Evolutionary conservation across 2,797 vertebrate genomes (phyloP).

Genomic region (Myripristis jacobus): DNA sequence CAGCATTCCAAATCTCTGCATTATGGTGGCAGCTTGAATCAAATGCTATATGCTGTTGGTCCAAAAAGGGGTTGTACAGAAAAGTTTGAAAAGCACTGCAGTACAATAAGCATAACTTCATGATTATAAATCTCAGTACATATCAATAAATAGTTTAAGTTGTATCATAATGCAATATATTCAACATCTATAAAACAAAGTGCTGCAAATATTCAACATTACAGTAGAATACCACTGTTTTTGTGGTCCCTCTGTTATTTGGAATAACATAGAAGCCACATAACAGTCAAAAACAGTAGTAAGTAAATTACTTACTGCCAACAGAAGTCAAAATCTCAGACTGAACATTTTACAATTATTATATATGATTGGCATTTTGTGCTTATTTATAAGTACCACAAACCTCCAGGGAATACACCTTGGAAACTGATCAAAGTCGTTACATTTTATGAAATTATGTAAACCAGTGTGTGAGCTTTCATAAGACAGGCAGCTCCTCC

Average conservation of each 20-base stretch:
- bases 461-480: background rate
- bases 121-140: slow-evolving; percentile 19
- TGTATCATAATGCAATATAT: slow-evolving; percentile 6
- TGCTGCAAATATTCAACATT: slow-evolving; percentile 44
- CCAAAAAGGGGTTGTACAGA: slow-evolving; percentile 13
- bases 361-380: slow-evolving; percentile 5
- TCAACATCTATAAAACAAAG: slow-evolving; percentile 43
- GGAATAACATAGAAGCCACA: slow-evolving; percentile 20
- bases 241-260: slow-evolving; percentile 2
- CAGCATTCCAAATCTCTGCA: slow-evolving; percentile 10
- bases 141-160: slow-evolving; percentile 36
- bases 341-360: background rate
- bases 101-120: slow-evolving; percentile 7
- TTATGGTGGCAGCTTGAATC: slow-evolving; percentile 18
- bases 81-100: slow-evolving; percentile 51
- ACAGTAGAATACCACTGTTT: slow-evolving; percentile 22
- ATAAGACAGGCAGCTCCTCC: slow-evolving; percentile 4
- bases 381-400: slow-evolving; percentile 4
- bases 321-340: too few species aligned
- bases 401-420: background rate
- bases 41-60: too few species aligned
- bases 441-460: slow-evolving; percentile 5
- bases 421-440: background rate
- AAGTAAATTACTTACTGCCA: too few species aligned
- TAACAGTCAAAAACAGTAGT: slow-evolving; percentile 28